A percentile compares a stretch with the other conserved stretches of the same genome.
Conservation (phyloP, 2,888 invertebrate genomes). For the Plebejus melissa region DNA sequence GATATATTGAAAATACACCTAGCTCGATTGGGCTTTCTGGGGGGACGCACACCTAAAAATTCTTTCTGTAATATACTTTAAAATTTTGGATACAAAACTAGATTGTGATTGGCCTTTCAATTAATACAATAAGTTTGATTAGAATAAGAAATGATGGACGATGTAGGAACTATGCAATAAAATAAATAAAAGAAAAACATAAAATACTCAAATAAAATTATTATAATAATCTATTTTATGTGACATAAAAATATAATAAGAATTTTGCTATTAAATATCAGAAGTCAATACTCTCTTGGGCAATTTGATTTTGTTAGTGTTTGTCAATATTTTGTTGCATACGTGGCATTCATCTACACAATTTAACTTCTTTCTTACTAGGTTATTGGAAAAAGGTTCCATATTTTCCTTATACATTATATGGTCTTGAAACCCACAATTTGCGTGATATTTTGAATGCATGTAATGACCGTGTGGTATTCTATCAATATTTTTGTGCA, state of each 20-base stretch:
- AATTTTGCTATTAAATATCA: slow-evolving; percentile 32
- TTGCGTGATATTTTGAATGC: slow-evolving; percentile 52
- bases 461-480: slow-evolving; percentile 49
- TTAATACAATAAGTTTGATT: background rate
- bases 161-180: background rate
- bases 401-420: background rate
- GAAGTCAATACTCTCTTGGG: slow-evolving; percentile 52
- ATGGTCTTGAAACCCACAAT: slow-evolving; percentile 43
- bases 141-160: background rate
- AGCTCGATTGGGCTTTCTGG: too few relatives aligned
- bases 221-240: background rate
- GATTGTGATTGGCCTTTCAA: background rate
- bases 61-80: background rate
- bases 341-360: background rate
- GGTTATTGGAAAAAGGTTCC: background rate
- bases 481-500: slow-evolving; percentile 26
- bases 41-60: background rate
- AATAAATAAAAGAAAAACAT: background rate
- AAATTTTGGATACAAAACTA: too few relatives aligned
- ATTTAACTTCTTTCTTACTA: background rate
- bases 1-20: too few relatives aligned
- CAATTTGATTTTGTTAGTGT: slow-evolving; percentile 35
- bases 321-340: slow-evolving; percentile 33
- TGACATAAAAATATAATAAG: background rate
- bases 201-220: background rate